Evolutionary conservation across 2,797 vertebrate species (phyloP), one percentile per base, ranked within the genome.

Genomic region (Euthynnus affinis): DNA sequence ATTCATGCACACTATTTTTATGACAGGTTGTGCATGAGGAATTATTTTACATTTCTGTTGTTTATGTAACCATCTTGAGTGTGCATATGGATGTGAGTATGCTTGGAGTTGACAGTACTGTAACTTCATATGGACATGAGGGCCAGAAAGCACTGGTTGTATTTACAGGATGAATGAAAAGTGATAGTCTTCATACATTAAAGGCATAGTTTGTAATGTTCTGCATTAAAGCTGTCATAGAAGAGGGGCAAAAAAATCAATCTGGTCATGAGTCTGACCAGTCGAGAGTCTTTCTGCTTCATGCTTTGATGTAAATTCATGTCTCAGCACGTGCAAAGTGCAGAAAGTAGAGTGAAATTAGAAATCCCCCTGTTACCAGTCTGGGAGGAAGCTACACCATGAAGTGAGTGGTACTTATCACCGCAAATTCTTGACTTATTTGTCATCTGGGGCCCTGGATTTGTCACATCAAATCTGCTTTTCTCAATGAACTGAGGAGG

Each of bases 401-500:
- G n/a, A 86, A 85, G 80, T 78, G 81, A 91, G 85, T 70, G 70
- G 62, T 86, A 80, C 83, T 91, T 83, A 90, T 87, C 76, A 53
- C n/a, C 9, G 74, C 74, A 87, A 73, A 90, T 79, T 90, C 81
- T 81, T 76, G 84, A 90, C 67, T 84, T 89, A 81, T 92, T 89
- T 92, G 92, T 91, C 91, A 93, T 89, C 85, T 70, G 89, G 81
- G 87, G 78, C 74, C 55, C 40, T 65, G 85, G 89, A 90, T 93
- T 92, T 92, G 87, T 92, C 88, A 80, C 78, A 75, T 92, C 65
- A 85, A 88, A 93, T 92, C 90, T 88, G 80, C 87, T 92, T 91
- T 91, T 84, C 88, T 89, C 88, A 89, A 88, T 86, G 88, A 91
- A 90, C 71, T 76, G 40, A 74, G 74, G 71, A 82, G 53, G 75